Conservation (phyloP, 2,113 vertebrate genomes). For the Gracilinanus agilis region DNA sequence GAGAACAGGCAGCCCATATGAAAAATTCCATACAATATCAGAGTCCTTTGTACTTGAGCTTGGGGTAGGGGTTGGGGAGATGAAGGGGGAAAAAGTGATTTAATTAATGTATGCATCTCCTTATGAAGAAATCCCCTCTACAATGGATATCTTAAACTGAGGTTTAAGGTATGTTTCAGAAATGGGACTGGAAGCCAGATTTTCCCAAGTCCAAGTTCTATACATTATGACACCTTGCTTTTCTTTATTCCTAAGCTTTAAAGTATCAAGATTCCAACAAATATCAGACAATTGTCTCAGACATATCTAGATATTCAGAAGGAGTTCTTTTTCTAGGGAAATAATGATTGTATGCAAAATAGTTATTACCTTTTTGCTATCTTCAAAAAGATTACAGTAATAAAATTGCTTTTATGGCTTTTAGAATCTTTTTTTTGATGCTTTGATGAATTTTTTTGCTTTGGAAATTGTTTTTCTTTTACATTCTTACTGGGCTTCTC, state of each 20-base stretch:
- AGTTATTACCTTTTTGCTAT: not conserved
- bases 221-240: not conserved
- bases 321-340: not conserved
- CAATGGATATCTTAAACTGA: not conserved
- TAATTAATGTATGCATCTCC: not conserved
- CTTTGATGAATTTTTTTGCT: not conserved
- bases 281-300: constrained; percentile 29
- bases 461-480: constrained; percentile 4
- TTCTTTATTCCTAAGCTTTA: constrained; percentile 34
- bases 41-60: not conserved
- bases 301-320: constrained; percentile 23
- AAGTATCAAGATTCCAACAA: constrained; percentile 27
- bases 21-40: not conserved
- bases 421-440: constrained; percentile 17
- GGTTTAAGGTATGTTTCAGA: not conserved
- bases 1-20: not conserved
- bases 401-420: constrained; percentile 44
- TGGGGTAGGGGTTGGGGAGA: not conserved
- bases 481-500: not conserved
- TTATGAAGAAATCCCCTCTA: not conserved
- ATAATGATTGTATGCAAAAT: constrained; percentile 45
- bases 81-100: not conserved
- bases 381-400: constrained; percentile 40
- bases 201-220: not conserved
- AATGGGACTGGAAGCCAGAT: not conserved